phyloP scores from a whole-genome alignment of 2,113 vertebrate genomes.

The Melanocharis versteri region DNA sequence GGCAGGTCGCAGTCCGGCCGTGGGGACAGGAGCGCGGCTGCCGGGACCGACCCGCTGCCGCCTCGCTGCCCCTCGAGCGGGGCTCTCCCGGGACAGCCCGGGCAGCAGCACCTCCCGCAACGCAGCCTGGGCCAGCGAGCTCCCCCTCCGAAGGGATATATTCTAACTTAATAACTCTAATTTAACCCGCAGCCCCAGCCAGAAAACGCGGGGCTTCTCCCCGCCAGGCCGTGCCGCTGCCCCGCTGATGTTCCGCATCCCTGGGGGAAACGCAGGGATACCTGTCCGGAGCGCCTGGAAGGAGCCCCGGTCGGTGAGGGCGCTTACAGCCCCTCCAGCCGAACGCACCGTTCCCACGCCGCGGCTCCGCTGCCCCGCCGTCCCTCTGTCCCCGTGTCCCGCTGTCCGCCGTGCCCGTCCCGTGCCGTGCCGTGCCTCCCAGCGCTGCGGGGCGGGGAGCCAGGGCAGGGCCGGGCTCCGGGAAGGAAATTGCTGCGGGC shows the following conservation, averaged over 20 bases:
- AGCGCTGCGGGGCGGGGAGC: neutral
- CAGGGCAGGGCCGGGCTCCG: neutral
- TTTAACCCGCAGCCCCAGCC: fast-evolving
- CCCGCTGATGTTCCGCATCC: neutral
- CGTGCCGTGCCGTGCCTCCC: fast-evolving
- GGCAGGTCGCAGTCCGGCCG: too few species aligned
- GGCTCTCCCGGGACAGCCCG: neutral
- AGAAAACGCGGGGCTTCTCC: fast-evolving
- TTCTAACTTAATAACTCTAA: fast-evolving
- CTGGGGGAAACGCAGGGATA: fast-evolving
- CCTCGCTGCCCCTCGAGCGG: fast-evolving
- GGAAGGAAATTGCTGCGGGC: neutral
- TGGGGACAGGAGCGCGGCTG: too few species aligned
- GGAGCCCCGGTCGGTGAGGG: fast-evolving
- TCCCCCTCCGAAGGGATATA: fast-evolving
- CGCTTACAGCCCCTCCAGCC: fast-evolving
- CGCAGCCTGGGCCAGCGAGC: fast-evolving
- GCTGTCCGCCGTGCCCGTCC: neutral
- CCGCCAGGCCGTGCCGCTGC: fast-evolving
- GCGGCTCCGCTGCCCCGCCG: neutral
- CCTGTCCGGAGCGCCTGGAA: fast-evolving
- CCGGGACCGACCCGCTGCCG: fast-evolving
- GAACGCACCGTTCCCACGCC: neutral
- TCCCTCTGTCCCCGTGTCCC: neutral
- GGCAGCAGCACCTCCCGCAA: fast-evolving